These are phyloP conservation scores for Campoplex nolae DNA, from an alignment of 2,888 invertebrate species.

Conservation along the genomic window DNA sequence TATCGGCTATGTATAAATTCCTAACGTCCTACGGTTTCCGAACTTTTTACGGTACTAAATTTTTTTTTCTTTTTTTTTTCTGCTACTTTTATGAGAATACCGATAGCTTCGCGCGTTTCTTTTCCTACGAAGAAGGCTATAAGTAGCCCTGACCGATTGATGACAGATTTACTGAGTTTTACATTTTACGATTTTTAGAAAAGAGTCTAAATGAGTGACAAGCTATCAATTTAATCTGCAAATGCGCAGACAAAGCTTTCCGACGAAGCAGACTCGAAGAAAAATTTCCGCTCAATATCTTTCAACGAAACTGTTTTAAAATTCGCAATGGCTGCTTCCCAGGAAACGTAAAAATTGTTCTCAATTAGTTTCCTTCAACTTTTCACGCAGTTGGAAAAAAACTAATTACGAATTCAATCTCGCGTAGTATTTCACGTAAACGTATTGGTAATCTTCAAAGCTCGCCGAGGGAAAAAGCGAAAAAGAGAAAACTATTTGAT, in stretches of 20 bases:
- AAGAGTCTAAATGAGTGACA: background rate
- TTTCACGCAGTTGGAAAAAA: background rate
- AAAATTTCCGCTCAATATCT: background rate
- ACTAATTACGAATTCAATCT: background rate
- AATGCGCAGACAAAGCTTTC: background rate
- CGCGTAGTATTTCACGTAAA: background rate
- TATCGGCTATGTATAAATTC: slow-evolving; percentile 68
- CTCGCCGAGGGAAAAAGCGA: background rate
- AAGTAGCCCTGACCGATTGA: background rate
- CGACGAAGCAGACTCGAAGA: background rate
- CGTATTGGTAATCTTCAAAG: background rate
- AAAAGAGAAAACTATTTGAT: background rate
- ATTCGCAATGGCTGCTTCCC: background rate
- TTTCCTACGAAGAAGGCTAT: background rate
- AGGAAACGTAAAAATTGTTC: background rate
- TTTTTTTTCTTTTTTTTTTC: background rate
- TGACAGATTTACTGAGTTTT: background rate
- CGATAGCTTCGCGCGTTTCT: background rate
- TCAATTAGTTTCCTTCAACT: no score
- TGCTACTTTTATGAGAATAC: background rate
- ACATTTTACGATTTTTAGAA: background rate
- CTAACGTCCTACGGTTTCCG: slow-evolving; percentile 2
- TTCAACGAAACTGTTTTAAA: background rate
- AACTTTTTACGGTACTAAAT: slow-evolving; percentile 19
- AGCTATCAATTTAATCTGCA: background rate